Evolutionary conservation across 30 jellyfish, hydroid and myxozoan species (phyloP).

Genomic region (Sanderia malayensis): DNA sequence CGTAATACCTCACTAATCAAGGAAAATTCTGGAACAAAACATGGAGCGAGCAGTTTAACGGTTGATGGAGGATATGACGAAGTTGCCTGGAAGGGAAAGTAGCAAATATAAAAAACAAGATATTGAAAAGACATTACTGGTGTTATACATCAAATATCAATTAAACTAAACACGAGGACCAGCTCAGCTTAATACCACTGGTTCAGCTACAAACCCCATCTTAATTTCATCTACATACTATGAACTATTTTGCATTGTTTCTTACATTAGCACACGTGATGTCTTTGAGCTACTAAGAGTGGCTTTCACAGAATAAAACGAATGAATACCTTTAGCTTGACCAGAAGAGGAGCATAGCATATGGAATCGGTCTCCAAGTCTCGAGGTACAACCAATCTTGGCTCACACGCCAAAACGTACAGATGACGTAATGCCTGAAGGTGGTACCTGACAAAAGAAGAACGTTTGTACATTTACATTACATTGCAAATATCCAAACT

Average conservation of each 20-base stretch:
- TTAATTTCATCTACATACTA: no score
- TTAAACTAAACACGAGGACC: no score
- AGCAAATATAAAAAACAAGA: background rate
- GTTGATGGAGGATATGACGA: conserved; percentile 62
- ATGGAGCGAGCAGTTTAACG: conserved; percentile 79
- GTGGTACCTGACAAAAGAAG: conserved; percentile 61
- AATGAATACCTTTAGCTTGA: conserved; percentile 72
- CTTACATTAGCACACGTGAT: no score
- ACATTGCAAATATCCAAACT: no score
- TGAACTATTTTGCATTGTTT: no score
- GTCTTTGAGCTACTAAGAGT: no score
- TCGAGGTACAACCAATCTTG: conserved; percentile 77
- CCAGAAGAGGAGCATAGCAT: conserved; percentile 78
- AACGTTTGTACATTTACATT: background rate
- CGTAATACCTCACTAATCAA: conserved; percentile 59
- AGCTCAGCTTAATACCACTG: no score
- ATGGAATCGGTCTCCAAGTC: conserved; percentile 68
- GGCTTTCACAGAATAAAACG: no score
- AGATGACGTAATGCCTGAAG: conserved; percentile 97
- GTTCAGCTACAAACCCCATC: no score
- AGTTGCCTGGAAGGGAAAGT: conserved; percentile 52
- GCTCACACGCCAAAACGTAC: conserved; percentile 88
- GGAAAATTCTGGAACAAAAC: conserved; percentile 79
- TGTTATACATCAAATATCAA: no score
- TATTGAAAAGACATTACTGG: no score